Conservation (phyloP, 2,797 vertebrate genomes). For the Lagorchestes hirsutus region DNA sequence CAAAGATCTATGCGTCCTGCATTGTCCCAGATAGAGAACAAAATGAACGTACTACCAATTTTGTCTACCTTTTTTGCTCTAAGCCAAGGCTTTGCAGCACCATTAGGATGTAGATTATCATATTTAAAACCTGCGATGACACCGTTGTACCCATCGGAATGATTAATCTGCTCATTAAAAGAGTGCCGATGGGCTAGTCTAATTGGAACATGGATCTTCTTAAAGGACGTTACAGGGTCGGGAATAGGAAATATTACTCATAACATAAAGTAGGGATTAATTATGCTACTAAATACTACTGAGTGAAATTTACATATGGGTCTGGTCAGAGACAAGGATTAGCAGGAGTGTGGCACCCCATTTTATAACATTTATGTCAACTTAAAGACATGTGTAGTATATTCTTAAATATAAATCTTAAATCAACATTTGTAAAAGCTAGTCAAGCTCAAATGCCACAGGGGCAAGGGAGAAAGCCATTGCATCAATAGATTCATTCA, state of each 20-base stretch:
- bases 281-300: slow-evolving; percentile 92
- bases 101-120: slow-evolving; percentile 91
- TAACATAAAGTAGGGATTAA: slow-evolving; percentile 92
- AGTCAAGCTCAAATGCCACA: slow-evolving; percentile 74
- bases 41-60: slow-evolving; percentile 85
- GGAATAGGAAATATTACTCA: slow-evolving; percentile 92
- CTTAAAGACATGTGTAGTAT: slow-evolving; percentile 83
- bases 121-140: slow-evolving; percentile 93
- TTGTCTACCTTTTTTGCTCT: slow-evolving; percentile 86
- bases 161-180: slow-evolving; percentile 94
- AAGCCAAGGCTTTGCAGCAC: slow-evolving; percentile 87
- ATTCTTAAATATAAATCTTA: slow-evolving; percentile 76
- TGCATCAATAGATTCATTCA: slow-evolving; percentile 61
- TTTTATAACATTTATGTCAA: slow-evolving; percentile 84
- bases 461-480: slow-evolving; percentile 74
- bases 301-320: slow-evolving; percentile 91
- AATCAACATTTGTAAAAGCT: slow-evolving; percentile 82
- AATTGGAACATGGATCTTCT: slow-evolving; percentile 94
- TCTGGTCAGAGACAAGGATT: slow-evolving; percentile 88
- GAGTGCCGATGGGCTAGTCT: slow-evolving; percentile 92
- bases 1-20: slow-evolving; percentile 76
- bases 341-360: slow-evolving; percentile 86
- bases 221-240: slow-evolving; percentile 92
- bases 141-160: slow-evolving; percentile 91
- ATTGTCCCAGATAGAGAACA: slow-evolving; percentile 80